Evolutionary conservation across 2,113 vertebrate species (phyloP), one percentile per base, ranked within the genome.

Genomic region (Salminus brasiliensis): DNA sequence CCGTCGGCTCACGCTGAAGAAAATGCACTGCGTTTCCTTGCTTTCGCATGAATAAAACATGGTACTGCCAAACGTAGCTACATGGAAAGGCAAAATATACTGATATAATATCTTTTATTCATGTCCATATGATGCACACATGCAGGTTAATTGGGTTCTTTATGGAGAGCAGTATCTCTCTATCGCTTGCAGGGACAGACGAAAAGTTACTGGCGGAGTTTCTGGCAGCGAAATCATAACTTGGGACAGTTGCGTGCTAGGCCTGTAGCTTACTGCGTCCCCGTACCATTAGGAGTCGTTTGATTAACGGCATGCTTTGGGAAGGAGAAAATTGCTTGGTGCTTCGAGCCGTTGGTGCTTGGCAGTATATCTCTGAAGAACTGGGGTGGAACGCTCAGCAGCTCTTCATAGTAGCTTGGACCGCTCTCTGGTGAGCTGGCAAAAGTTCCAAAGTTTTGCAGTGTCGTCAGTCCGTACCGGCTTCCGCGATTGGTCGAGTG

Each of bases 331-430:
- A 80, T 34, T 76, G 72, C 72, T 71, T 41, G 62, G 27, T 63
- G 23, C 67, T 72, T n/a, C 1, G 21, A 72, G 72, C 39, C 30
- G 11, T 52, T 66, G 57, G 23, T 72, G 80, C 16, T 36, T 41
- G 60, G 72, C 72, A 23, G 62, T 84, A 73, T n/a, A 74, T 80
- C 73, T 62, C 43, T 21, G 57, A 76, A 76, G 25, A 47, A 71
- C 1, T 65, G 23, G n/a, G 49, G 9, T 30, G 25, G 30, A 59
- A 69, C 39, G 49, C 27, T 36, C 39, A 73, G 60, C 25, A 21
- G 52, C 36, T 52, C 47, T 18, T 63, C 65, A 32, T 45, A 52
- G 55, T 29, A 60, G n/a, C 1, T 60, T 45, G 25, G 29, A 34
- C 15, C 62, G 21, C 16, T 49, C 47, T 1, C 47, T 21, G 21